phyloP scores from a whole-genome alignment of 2,797 vertebrate genomes.

The Pteronotus mesoamericanus region DNA sequence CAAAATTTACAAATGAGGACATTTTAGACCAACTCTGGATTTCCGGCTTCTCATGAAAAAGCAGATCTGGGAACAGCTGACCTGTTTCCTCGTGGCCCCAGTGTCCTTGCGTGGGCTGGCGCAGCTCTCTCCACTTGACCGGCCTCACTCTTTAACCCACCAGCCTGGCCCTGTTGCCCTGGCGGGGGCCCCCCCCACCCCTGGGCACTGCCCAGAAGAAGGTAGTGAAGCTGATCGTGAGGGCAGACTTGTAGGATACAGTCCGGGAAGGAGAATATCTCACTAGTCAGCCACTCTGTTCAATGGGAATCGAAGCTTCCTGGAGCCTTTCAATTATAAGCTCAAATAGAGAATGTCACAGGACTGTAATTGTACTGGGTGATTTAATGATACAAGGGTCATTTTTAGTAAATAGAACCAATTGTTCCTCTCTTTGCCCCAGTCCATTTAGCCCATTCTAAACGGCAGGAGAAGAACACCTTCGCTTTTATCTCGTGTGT shows the following conservation, averaged over 20 bases:
- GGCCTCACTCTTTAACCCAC: not conserved
- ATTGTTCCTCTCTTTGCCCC: not conserved
- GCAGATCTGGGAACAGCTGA: constrained; percentile 33
- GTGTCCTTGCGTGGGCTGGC: not conserved
- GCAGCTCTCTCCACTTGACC: not conserved
- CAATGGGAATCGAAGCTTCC: not conserved
- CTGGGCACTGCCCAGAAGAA: not conserved
- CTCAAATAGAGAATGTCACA: not conserved
- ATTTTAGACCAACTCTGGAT: constrained; percentile 28
- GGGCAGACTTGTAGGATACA: too few relatives aligned
- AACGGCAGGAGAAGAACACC: not conserved
- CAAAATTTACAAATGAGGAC: constrained; percentile 30
- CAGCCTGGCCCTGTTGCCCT: not conserved
- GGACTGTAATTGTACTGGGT: not conserved
- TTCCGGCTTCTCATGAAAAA: constrained; percentile 53
- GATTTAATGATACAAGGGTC: constrained; percentile 31
- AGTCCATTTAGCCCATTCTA: not conserved
- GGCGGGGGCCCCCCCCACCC: not conserved
- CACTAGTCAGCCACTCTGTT: not conserved
- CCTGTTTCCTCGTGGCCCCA: not conserved
- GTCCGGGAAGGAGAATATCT: not conserved
- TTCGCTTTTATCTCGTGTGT: not conserved
- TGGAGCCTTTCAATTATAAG: not conserved
- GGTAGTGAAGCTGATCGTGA: not conserved
- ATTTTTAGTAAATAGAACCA: not conserved